A percentile compares a stretch with the other conserved stretches of the same genome.
Conservation (phyloP, 2,888 invertebrate genomes). For the Heliconius hortense region DNA sequence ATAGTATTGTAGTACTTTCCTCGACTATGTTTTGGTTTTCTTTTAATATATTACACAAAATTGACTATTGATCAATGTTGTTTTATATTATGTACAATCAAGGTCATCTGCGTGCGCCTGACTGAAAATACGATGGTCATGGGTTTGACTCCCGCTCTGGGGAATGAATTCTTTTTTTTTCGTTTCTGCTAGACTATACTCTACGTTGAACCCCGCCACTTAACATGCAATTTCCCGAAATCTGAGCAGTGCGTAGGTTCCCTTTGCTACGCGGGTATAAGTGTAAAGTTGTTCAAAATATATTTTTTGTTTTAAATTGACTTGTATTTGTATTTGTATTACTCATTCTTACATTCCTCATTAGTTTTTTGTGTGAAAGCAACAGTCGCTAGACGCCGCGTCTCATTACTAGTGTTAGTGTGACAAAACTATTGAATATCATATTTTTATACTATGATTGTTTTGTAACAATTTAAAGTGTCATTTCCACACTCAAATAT, state of each 20-base stretch:
- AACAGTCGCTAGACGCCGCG: conserved; percentile 13
- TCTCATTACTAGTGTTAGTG: background rate
- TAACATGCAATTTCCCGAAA: too few relatives aligned
- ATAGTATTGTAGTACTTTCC: background rate
- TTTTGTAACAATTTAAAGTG: background rate
- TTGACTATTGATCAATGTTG: background rate
- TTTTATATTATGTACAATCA: background rate
- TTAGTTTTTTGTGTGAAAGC: background rate
- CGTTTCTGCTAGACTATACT: too few relatives aligned
- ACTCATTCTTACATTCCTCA: conserved; percentile 1
- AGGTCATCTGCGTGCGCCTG: background rate
- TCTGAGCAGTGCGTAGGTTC: background rate
- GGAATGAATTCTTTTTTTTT: background rate
- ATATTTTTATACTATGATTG: background rate
- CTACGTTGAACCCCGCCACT: background rate
- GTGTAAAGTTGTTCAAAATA: background rate
- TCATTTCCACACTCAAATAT: background rate
- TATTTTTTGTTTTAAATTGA: background rate
- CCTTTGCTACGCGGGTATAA: background rate
- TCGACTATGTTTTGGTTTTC: background rate
- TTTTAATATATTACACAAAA: background rate
- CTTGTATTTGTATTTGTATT: background rate
- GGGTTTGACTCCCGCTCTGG: background rate
- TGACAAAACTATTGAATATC: conserved; percentile 4
- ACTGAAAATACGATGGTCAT: too few relatives aligned